Evolutionary conservation across 2,797 vertebrate species (phyloP), one percentile per base, ranked within the genome.

Genomic region (Arremon brunneinucha): DNA sequence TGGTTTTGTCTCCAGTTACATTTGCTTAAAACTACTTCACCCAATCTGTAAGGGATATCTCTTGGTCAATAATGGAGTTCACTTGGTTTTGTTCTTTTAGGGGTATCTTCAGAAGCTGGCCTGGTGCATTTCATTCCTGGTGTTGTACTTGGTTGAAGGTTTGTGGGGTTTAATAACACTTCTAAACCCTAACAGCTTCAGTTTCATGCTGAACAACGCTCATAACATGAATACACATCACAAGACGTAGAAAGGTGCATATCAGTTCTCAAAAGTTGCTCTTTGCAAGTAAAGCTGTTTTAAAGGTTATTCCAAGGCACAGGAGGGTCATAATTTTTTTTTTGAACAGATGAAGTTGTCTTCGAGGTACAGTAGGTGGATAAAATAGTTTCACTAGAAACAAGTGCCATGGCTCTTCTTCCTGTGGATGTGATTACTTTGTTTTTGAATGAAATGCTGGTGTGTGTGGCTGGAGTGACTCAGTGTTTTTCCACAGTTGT

Each of bases 401-500:
- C 21, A 57, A 80, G 32, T 50, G 49, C 52, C 4, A 1, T 20
- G 59, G 50, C 32, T 91, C 30, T 43, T 72, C 39, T 57, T 65
- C 32, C 30, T 67, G 32, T 86, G 28, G 30, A 8, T 47, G 12
- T 14, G 12, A 27, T 74, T 19, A 5, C 46, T 86, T 84, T 2
- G 1, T 37, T 76, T 69, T 60, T 46, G 15, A 55, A 6, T 3
- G 0, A 53, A 74, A 90, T 10, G 22, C 23, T 49, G 65, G 57
- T 26, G 63, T 39, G 32, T 69, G 4, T 71, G 84, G 56, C 41
- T 95, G 96, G 95, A 97, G 96, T 97, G 95, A 92, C 78, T 91
- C 41, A 9, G 75, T 93, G 80, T 56, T 95, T 93, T 91, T 44
- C 84, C 81, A 35, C 64, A 57, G 37, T 7, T 47, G 17, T 56